These are phyloP conservation scores for Nipponia nippon DNA, from an alignment of 2,113 vertebrate species.

Conservation along the genomic window DNA sequence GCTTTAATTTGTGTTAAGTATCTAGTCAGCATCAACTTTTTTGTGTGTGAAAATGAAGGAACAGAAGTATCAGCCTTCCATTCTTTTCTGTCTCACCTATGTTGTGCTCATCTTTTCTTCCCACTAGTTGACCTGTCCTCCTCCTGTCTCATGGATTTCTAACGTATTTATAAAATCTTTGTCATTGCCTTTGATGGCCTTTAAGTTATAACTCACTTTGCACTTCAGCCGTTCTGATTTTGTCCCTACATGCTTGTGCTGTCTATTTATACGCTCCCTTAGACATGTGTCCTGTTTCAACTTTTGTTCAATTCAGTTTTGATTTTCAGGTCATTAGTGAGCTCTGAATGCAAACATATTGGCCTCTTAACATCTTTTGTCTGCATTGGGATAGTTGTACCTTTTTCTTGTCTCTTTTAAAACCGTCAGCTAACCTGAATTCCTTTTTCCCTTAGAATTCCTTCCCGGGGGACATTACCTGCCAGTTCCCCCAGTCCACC, in stretches of 20 bases:
- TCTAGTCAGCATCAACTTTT: background rate
- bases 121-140: background rate
- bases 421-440: constrained; percentile 25
- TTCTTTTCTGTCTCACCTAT: background rate
- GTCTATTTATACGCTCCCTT: constrained; percentile 8
- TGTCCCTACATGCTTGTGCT: background rate
- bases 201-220: background rate
- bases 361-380: constrained; percentile 19
- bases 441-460: constrained; percentile 32
- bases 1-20: background rate
- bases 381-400: background rate
- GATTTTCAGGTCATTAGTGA: constrained; percentile 53
- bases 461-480: background rate
- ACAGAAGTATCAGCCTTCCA: background rate
- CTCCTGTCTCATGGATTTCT: background rate
- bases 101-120: background rate
- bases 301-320: constrained; percentile 12
- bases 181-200: constrained; percentile 19
- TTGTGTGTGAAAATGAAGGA: background rate
- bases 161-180: background rate
- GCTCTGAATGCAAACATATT: constrained; percentile 32
- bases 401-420: background rate
- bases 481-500: background rate
- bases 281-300: background rate
- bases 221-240: background rate